Base-by-base conservation (phyloP, 2,888 invertebrate genomes). In the Syrphus vitripennis region DNA sequence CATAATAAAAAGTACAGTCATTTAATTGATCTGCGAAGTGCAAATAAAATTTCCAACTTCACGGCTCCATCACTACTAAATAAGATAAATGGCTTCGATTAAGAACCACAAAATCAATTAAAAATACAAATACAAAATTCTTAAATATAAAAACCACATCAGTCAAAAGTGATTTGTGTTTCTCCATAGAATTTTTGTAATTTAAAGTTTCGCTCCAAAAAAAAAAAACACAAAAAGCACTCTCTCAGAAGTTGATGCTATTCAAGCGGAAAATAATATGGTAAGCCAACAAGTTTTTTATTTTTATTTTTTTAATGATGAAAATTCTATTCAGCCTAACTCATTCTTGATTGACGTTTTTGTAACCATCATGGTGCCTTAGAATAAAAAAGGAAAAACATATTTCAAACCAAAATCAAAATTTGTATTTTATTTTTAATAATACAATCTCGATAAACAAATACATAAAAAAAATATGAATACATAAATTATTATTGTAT, bases 311-410 rank as follows among this genome's bases (percentile, higher is more conserved):
- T n/a, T 50, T 50, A 67, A 67, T 67, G 67, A 67, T 67, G 67
- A 67, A 67, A 67, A 10, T 65, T 67, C 48, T 50, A 48, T 50
- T 34, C 34, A 21, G 45, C 34, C 65, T 26, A 61, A 63, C 63
- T 65, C 42, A 65, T 3, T 65, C 29, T 12, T 67, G 50, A 67
- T 34, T 67, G 67, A 50, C 48, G 50, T 67, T 45, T n/a, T n/a
- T 4, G 1, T 4, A 19, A 10, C 34, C 50, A 40, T 19, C n/a
- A 48, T 16, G 21, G 4, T n/a, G n/a, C n/a, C 34, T 34, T 4
- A 29, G 19, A 3, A 21, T 10, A 48, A 12, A 45, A 63, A 57
- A 26, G 29, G 10, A 19, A 14, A 40, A 21, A n/a, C 19, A 21
- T n/a, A 50, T 57, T 21, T 16, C 4, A 34, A 59, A 31, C n/a